A percentile compares a stretch with the other conserved stretches of the same genome.
Conservation (phyloP, 2,797 vertebrate species). For the Choloepus didactylus region DNA sequence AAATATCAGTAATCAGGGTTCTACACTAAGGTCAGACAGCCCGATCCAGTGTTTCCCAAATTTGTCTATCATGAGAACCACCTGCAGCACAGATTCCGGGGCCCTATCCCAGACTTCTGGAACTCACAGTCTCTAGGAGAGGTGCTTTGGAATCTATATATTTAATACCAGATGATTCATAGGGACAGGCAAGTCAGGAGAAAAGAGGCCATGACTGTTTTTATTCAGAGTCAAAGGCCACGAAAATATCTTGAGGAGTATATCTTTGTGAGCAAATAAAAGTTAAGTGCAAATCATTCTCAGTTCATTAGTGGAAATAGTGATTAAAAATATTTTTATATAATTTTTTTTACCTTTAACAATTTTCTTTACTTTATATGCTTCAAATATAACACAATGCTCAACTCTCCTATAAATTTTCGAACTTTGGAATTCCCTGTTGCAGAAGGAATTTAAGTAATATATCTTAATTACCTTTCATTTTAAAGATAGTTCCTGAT, state of each 20-base stretch:
- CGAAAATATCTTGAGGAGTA: neutral
- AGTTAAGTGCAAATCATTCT: neutral
- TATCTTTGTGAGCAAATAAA: neutral
- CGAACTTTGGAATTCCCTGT: neutral
- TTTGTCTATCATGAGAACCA: neutral
- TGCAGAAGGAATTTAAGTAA: neutral
- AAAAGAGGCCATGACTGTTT: neutral
- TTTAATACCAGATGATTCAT: neutral
- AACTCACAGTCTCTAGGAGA: neutral
- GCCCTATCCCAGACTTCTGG: neutral
- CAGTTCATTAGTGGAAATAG: neutral
- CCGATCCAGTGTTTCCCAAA: neutral
- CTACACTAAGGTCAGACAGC: neutral
- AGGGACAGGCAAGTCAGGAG: neutral
- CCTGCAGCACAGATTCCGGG: neutral
- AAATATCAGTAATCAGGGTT: too few species aligned
- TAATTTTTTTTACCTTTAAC: neutral
- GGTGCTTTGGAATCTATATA: neutral
- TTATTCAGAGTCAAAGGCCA: neutral
- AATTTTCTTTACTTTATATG: neutral
- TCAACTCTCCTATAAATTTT: neutral
- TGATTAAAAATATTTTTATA: neutral
- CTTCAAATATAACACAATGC: neutral
- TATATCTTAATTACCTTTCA: neutral
- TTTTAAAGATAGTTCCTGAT: too few species aligned